Base-by-base conservation (phyloP, 2,113 vertebrate species). In the Sporophila hypoxantha region DNA sequence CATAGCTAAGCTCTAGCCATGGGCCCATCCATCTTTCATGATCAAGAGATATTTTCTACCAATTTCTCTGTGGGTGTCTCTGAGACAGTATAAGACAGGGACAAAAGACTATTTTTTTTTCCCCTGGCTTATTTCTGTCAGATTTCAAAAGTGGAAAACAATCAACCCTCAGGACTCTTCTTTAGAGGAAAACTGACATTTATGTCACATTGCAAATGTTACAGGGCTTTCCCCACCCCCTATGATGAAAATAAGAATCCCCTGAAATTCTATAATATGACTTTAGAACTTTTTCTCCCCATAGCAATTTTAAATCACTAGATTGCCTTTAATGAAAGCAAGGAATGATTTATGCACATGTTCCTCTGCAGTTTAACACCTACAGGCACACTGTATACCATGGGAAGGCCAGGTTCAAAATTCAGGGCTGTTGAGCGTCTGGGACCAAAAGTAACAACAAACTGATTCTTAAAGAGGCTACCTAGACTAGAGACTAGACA, bases 21-120 rank as follows among this genome's bases (percentile, higher is more conserved):
- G 52, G 65, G 52, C 81, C 64, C n/a, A 73, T 88, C 78, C 37
- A 70, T 95, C 91, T 91, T 85, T 61, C 68, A 68, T 26, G 71
- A 96, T 95, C 89, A 95, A 95, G 92, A 94, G 84, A 77, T 6
- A 23, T 9, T 93, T 85, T 79, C 84, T 86, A 87, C 23, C 39
- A 65, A 8, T 88, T 81, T 93, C 90, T 94, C 87, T 60, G 77
- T 65, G 69, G 82, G 66, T 59, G 55, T 60, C 70, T 74, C 39
- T 49, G 34, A 91, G 70, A 82, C 59, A 82, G 25, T 25, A 55
- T 4, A 62, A 34, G 47, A 67, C 13, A 91, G 77, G 29, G 39
- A 89, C 78, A 68, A 94, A 73, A 89, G 30, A 77, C 41, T 81
- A 27, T 36, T 91, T 39, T 47, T 46, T 92, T 90, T 85, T 92